Evolutionary conservation across 2,888 invertebrate genomes (phyloP).

Genomic region (Caenorhabditis sp.): DNA sequence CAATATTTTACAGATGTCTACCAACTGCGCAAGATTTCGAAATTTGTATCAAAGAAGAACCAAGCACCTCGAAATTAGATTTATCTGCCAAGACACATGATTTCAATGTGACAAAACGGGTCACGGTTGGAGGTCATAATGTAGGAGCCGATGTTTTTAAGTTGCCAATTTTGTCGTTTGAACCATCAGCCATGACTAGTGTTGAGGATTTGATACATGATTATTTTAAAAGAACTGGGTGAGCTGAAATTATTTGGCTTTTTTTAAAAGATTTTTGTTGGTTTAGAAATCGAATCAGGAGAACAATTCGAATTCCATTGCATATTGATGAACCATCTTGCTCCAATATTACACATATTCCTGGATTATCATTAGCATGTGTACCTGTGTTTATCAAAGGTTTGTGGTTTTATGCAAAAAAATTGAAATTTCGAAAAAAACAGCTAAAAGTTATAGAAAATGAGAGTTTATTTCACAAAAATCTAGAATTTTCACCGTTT

Average conservation of each 20-base stretch:
- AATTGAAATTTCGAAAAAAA: too few species aligned
- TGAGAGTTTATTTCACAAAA: background rate
- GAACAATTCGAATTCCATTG: constrained; percentile 38
- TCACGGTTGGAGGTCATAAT: constrained; percentile 43
- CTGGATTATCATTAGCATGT: constrained; percentile 41
- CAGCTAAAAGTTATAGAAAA: too few species aligned
- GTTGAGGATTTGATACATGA: constrained; percentile 33
- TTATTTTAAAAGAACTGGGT: constrained; percentile 33
- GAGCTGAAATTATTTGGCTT: background rate
- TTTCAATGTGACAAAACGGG: constrained; percentile 38
- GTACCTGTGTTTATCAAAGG: constrained; percentile 43
- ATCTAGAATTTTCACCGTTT: too few species aligned
- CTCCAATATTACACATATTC: constrained; percentile 17
- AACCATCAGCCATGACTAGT: constrained; percentile 25
- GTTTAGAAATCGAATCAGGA: constrained; percentile 29
- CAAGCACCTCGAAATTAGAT: constrained; percentile 18
- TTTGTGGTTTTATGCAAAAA: background rate
- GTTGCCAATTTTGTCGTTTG: constrained; percentile 34
- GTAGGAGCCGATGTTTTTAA: constrained; percentile 40
- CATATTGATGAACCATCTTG: constrained; percentile 17
- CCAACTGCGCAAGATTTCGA: constrained; percentile 26
- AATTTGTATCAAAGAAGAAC: constrained; percentile 35
- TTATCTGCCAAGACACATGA: constrained; percentile 7
- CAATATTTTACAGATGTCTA: background rate
- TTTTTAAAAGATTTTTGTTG: background rate